Conservation (phyloP, 1,140 invertebrate species). For the Dendroctonus ponderosae region DNA sequence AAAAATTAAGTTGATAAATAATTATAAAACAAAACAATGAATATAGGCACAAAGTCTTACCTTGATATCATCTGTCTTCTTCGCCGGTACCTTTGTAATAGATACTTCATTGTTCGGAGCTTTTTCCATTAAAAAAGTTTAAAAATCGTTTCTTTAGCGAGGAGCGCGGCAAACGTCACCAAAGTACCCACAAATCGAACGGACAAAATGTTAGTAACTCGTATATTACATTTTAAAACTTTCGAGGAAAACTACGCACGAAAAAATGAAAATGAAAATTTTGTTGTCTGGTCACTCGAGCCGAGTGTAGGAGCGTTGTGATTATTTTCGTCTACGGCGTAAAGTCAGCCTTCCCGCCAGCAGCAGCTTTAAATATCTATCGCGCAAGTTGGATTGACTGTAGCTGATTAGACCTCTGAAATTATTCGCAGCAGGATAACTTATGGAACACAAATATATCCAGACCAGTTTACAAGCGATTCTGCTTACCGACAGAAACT, state of each 20-base stretch:
- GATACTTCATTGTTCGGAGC: constrained; percentile 25
- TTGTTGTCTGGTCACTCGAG: constrained; percentile 16
- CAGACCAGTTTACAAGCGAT: too few species aligned
- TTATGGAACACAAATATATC: too few species aligned
- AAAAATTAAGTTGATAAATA: constrained; percentile 2
- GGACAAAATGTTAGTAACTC: neutral
- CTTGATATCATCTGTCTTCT: constrained; percentile 43
- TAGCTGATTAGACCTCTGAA: neutral
- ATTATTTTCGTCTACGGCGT: constrained; percentile 30
- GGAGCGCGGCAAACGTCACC: neutral
- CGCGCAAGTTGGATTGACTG: constrained; percentile 22
- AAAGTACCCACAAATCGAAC: neutral
- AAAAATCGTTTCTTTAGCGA: neutral
- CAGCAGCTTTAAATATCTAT: constrained; percentile 28
- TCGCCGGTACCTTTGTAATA: constrained; percentile 35
- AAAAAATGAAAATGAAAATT: constrained; percentile 17
- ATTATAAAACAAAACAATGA: constrained; percentile 14
- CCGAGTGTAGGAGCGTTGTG: constrained; percentile 31
- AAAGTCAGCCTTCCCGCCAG: constrained; percentile 33
- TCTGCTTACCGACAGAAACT: too few species aligned
- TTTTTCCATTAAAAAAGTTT: constrained; percentile 36
- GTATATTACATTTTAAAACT: constrained; percentile 8
- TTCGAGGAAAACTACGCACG: constrained; percentile 32
- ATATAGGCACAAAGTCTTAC: constrained; percentile 20
- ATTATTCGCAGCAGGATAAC: too few species aligned